Evolutionary conservation across 1,140 invertebrate species (phyloP).

Genomic region (Danaus plexippus): DNA sequence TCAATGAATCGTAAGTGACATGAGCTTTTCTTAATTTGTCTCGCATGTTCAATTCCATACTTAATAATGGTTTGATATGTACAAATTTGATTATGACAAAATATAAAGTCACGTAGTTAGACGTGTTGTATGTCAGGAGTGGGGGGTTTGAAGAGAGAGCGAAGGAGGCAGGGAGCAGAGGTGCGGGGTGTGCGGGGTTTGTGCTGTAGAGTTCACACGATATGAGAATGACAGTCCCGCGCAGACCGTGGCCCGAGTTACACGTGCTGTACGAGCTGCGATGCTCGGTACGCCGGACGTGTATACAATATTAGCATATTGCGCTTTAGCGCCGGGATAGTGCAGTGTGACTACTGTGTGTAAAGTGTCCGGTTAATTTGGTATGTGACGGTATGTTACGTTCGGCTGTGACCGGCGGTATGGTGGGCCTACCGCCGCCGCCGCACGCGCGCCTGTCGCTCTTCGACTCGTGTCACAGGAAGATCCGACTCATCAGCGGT

Average conservation of each 20-base stretch:
- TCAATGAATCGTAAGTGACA: too few relatives aligned
- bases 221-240: conserved; percentile 42
- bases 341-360: conserved; percentile 25
- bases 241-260: conserved; percentile 31
- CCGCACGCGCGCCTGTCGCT: conserved; percentile 74
- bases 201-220: conserved; percentile 1
- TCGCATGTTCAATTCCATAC: too few relatives aligned
- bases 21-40: too few relatives aligned
- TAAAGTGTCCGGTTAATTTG: conserved; percentile 17
- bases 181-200: conserved; percentile 10
- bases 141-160: conserved; percentile 8
- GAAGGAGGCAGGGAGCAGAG: conserved; percentile 10
- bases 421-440: conserved; percentile 53
- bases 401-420: conserved; percentile 51
- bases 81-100: too few relatives aligned
- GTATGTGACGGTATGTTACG: conserved; percentile 60
- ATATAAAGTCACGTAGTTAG: conserved; percentile 32
- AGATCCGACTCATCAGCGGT: conserved; percentile 77
- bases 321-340: conserved; percentile 53
- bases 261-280: conserved; percentile 49
- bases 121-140: conserved; percentile 8
- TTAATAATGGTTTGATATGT: too few relatives aligned
- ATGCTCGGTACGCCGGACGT: conserved; percentile 53
- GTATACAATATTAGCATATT: conserved; percentile 37
- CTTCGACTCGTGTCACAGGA: conserved; percentile 80